phyloP scores from a whole-genome alignment of 2,113 vertebrate species.

The Gallinago media region DNA sequence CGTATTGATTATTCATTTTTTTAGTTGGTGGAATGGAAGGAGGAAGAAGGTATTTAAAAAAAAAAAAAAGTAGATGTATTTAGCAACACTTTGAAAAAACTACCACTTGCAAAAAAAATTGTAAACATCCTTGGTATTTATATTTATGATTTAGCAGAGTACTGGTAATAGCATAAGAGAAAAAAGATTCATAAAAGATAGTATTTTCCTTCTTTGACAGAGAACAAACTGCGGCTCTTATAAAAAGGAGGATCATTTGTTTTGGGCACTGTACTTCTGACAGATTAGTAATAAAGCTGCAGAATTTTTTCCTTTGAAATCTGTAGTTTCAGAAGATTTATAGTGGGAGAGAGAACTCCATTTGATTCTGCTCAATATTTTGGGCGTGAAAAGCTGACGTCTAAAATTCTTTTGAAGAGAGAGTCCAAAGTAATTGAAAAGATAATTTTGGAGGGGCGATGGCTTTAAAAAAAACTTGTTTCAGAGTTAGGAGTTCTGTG shows the following conservation, averaged over 20 bases:
- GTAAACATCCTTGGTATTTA: background rate
- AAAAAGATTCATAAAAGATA: background rate
- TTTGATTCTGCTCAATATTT: slow-evolving; percentile 22
- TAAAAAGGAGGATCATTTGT: background rate
- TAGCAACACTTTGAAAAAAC: background rate
- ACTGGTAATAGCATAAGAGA: background rate
- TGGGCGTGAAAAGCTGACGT: background rate
- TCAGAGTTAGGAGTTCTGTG: background rate
- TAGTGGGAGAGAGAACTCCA: background rate
- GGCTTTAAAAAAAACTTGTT: background rate
- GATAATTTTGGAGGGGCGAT: background rate
- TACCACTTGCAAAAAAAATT: background rate
- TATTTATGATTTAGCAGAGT: background rate
- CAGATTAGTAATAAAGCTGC: slow-evolving; percentile 16
- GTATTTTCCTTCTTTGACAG: background rate
- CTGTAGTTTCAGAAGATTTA: slow-evolving; percentile 1
- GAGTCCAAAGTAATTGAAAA: slow-evolving; percentile 18
- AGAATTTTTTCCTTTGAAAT: slow-evolving; percentile 21
- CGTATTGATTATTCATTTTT: background rate
- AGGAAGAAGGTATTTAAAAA: background rate
- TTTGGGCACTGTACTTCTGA: background rate
- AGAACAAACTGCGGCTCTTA: background rate
- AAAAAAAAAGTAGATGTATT: background rate
- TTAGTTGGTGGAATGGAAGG: background rate
- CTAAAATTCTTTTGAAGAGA: slow-evolving; percentile 23